Evolutionary conservation across 1,140 invertebrate species (phyloP).

Genomic region (Caenorhabditis brenneri): DNA sequence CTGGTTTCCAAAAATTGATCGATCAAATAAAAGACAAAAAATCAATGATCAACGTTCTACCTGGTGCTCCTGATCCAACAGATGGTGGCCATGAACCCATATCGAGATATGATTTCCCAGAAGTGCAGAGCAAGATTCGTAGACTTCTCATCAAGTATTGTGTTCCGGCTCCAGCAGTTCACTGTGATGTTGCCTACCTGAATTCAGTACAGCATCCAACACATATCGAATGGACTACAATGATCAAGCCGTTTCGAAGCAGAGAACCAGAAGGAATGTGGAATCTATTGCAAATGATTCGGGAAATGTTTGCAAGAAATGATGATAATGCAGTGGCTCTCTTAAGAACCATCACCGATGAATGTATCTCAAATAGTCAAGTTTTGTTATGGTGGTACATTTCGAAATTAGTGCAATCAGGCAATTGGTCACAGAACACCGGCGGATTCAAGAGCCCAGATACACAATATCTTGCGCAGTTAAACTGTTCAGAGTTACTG

Average conservation of each 20-base stretch:
- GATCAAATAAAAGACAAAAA: slow-evolving; percentile 81
- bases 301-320: slow-evolving; percentile 95
- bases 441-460: slow-evolving; percentile 83
- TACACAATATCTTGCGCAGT: slow-evolving; percentile 78
- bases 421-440: slow-evolving; percentile 74
- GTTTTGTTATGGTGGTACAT: slow-evolving; percentile 88
- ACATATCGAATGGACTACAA: slow-evolving; percentile 91
- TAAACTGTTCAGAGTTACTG: slow-evolving; percentile 90
- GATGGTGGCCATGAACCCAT: slow-evolving; percentile 91
- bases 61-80: slow-evolving; percentile 83
- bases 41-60: slow-evolving; percentile 89
- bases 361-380: slow-evolving; percentile 94
- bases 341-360: slow-evolving; percentile 91
- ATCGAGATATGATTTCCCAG: slow-evolving; percentile 93
- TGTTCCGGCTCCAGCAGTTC: neutral
- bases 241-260: slow-evolving; percentile 87
- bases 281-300: slow-evolving; percentile 92
- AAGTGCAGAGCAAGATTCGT: slow-evolving; percentile 72
- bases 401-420: slow-evolving; percentile 82
- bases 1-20: slow-evolving; percentile 85
- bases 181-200: slow-evolving; percentile 72
- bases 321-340: slow-evolving; percentile 68
- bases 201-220: slow-evolving; percentile 92
- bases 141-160: slow-evolving; percentile 20
- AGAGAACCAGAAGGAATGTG: slow-evolving; percentile 83